Conservation (phyloP, 1,140 invertebrate genomes). For the Temnothorax nylanderi region DNA sequence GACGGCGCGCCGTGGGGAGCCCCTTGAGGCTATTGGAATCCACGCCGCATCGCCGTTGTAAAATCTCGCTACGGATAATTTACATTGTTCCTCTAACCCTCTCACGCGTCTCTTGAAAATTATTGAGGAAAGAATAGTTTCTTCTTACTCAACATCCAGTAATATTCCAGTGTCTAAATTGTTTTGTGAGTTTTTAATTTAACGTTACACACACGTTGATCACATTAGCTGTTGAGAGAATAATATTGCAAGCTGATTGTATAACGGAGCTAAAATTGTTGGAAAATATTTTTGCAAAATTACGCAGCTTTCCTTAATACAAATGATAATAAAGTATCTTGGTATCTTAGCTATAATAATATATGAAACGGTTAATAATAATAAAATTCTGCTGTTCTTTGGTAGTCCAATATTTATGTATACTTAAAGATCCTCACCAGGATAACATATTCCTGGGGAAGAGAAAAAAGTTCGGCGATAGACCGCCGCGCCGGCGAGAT, state of each 20-base stretch:
- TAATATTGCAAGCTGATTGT: not conserved
- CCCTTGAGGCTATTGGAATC: not conserved
- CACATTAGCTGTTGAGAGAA: not conserved
- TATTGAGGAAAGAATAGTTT: not conserved
- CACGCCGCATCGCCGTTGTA: not conserved
- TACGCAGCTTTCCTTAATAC: not conserved
- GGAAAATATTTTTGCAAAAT: not conserved
- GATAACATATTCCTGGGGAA: slow-evolving; percentile 20
- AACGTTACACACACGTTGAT: not conserved
- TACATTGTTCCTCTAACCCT: slow-evolving; percentile 8
- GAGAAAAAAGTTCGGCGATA: slow-evolving; percentile 42
- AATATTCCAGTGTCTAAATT: not conserved
- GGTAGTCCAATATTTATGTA: slow-evolving; percentile 7
- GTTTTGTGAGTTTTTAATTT: not conserved
- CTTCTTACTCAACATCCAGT: not conserved
- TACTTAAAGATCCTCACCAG: not conserved
- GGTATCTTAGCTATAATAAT: not conserved
- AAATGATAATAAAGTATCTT: not conserved
- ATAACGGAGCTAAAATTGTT: not conserved
- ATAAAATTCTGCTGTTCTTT: not conserved
- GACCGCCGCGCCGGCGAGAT: slow-evolving; percentile 48
- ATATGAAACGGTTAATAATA: not conserved
- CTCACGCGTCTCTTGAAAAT: not conserved
- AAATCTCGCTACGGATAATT: not conserved
- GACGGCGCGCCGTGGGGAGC: slow-evolving; percentile 18